phyloP scores from a whole-genome alignment of 2,113 vertebrate species.

The Equus przewalskii region DNA sequence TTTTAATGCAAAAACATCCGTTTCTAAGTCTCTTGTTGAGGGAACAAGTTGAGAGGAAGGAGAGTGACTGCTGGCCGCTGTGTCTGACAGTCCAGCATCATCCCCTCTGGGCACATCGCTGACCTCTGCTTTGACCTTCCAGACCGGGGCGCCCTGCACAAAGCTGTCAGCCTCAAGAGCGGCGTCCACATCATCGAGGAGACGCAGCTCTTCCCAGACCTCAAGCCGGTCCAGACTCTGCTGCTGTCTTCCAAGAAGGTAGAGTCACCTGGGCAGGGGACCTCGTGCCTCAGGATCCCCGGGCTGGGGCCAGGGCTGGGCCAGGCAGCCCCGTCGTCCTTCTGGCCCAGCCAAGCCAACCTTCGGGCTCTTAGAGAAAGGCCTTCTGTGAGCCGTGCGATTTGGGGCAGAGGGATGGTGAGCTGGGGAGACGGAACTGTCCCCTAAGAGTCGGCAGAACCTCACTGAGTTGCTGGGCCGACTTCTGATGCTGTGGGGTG shows the following conservation, averaged over 20 bases:
- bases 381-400: accelerated
- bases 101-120: neutral
- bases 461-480: neutral
- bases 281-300: accelerated
- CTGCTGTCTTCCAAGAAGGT: slow-evolving; percentile 93
- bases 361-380: neutral
- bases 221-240: slow-evolving; percentile 93
- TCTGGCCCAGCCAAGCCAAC: neutral
- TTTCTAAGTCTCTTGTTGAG: accelerated
- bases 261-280: neutral
- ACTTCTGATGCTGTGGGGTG: neutral
- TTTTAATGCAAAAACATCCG: neutral
- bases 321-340: neutral
- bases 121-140: slow-evolving; percentile 60
- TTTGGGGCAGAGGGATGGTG: neutral
- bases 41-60: no score
- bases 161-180: slow-evolving; percentile 92
- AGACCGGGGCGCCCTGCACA: slow-evolving; percentile 96
- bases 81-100: accelerated
- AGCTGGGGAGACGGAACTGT: no score
- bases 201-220: slow-evolving; percentile 92
- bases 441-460: neutral
- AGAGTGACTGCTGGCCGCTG: accelerated
- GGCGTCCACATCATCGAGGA: slow-evolving; percentile 96
- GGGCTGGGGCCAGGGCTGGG: accelerated